These are phyloP conservation scores for Nannospalax galili DNA, from an alignment of 2,113 vertebrate species.

Conservation along the genomic window DNA sequence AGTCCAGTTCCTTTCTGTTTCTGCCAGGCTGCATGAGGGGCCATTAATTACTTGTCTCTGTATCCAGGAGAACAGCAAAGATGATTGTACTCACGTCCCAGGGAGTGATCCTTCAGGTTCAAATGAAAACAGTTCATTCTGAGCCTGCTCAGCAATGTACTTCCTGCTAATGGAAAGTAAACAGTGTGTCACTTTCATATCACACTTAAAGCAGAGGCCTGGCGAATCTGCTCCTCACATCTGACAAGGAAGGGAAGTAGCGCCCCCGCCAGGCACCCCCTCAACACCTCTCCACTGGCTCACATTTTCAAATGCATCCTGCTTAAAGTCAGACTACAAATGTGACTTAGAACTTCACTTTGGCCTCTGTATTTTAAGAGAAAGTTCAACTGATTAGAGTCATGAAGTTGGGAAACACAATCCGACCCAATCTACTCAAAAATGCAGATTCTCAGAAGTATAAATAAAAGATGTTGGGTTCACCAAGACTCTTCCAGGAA, in stretches of 20 bases:
- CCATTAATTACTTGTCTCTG: constrained; percentile 81
- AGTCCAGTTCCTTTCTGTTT: constrained; percentile 21
- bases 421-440: not conserved
- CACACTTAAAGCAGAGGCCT: not conserved
- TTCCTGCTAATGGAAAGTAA: constrained; percentile 81
- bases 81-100: constrained; percentile 72
- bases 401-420: not conserved
- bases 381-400: not conserved
- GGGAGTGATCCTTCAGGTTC: constrained; percentile 82
- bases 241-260: not conserved
- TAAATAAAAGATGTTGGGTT: not conserved
- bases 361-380: not conserved
- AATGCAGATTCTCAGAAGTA: not conserved
- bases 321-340: not conserved
- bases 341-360: not conserved
- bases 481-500: not conserved
- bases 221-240: not conserved
- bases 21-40: constrained; percentile 32
- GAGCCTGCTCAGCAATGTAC: constrained; percentile 59
- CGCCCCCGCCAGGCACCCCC: no score
- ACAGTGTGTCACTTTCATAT: constrained; percentile 63
- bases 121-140: constrained; percentile 82
- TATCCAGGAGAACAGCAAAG: constrained; percentile 73
- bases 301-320: constrained; percentile 21
- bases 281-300: not conserved